A percentile compares a stretch with the other conserved stretches of the same genome.
phyloP scores from a whole-genome alignment of 2,113 vertebrate species.

The Martes martes region DNA sequence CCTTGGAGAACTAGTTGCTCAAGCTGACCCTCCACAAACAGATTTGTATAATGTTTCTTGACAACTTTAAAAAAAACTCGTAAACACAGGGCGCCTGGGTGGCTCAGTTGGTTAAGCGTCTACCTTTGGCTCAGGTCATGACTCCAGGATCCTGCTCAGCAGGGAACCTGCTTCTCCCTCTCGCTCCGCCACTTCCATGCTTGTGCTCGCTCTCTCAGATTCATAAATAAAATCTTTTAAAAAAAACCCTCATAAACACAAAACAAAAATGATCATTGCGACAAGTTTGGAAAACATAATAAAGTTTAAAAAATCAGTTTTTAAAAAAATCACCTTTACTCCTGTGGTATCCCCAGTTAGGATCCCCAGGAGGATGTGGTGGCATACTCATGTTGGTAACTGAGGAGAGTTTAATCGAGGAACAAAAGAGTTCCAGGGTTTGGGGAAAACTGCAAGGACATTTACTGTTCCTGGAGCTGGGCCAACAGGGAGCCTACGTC shows the following conservation, averaged over 20 bases:
- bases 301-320: not conserved
- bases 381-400: not conserved
- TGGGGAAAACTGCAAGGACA: not conserved
- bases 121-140: too few species aligned
- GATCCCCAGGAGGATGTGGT: not conserved
- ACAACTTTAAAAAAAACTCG: not conserved
- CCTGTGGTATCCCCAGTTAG: not conserved
- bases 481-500: not conserved
- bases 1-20: not conserved
- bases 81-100: too few species aligned
- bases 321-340: not conserved
- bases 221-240: too few species aligned
- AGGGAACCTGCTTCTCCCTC: too few species aligned
- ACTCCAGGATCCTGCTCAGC: too few species aligned
- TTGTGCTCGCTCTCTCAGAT: too few species aligned
- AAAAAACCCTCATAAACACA: not conserved
- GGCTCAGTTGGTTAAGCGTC: too few species aligned
- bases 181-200: too few species aligned
- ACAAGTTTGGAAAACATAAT: not conserved
- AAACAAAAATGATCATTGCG: not conserved
- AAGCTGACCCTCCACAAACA: not conserved
- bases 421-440: not conserved
- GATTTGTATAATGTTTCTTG: not conserved
- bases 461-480: not conserved
- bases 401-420: not conserved